A percentile compares a stretch with the other conserved stretches of the same genome.
These are phyloP conservation scores for Amphipoea oculea DNA, from an alignment of 2,888 invertebrate species.

Conservation along the genomic window DNA sequence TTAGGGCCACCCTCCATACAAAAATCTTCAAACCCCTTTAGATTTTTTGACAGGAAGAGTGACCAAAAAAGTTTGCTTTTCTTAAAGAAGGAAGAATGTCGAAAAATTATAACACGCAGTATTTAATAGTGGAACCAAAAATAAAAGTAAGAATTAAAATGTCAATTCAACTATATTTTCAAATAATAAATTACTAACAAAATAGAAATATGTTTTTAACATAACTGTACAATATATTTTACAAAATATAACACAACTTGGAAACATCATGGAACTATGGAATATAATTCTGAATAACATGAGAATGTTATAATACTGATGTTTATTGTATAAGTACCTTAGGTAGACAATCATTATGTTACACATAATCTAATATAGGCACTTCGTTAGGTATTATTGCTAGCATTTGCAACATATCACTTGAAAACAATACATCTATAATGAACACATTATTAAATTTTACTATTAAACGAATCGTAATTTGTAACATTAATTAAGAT, in stretches of 20 bases:
- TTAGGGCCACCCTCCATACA: too few species aligned
- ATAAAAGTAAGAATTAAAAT: slow-evolving; percentile 19
- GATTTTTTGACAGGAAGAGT: too few species aligned
- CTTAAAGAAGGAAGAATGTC: too few species aligned
- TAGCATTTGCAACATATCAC: slow-evolving; percentile 43
- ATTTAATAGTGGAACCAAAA: neutral
- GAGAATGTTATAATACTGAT: slow-evolving; percentile 65
- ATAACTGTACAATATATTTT: slow-evolving; percentile 54
- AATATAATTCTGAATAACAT: slow-evolving; percentile 56
- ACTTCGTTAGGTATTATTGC: slow-evolving; percentile 50
- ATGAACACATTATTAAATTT: slow-evolving; percentile 43
- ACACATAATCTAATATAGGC: slow-evolving; percentile 55
- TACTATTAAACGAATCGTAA: slow-evolving; percentile 21
- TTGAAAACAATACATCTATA: slow-evolving; percentile 33
- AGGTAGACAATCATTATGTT: slow-evolving; percentile 31
- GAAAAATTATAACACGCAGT: too few species aligned
- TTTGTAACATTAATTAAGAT: slow-evolving; percentile 71
- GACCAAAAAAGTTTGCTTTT: too few species aligned
- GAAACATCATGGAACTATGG: slow-evolving; percentile 48
- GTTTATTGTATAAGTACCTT: slow-evolving; percentile 42
- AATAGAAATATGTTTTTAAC: slow-evolving; percentile 58
- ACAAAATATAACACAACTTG: slow-evolving; percentile 59
- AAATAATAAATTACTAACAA: slow-evolving; percentile 71
- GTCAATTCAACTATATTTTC: slow-evolving; percentile 56
- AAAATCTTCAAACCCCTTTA: too few species aligned